Evolutionary conservation across 2,113 vertebrate species (phyloP).

Genomic region (Prinia subflava): DNA sequence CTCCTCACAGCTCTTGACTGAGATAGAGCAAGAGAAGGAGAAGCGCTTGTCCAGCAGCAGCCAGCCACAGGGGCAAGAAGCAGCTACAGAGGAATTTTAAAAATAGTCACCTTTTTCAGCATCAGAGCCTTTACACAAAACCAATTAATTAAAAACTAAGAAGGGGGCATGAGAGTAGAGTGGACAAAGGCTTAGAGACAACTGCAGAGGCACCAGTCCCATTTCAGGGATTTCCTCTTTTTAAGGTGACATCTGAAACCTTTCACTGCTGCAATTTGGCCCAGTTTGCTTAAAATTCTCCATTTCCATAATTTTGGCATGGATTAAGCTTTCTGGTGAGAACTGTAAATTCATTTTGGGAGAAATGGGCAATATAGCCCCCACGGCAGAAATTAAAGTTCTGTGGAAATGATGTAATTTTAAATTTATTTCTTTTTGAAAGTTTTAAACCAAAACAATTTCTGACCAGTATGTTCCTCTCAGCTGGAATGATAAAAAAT

Average conservation of each 20-base stretch:
- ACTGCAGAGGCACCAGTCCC: not conserved
- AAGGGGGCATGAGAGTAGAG: not conserved
- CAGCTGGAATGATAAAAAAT: not conserved
- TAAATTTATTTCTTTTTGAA: not conserved
- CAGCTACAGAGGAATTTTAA: constrained; percentile 42
- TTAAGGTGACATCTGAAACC: not conserved
- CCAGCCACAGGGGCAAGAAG: constrained; percentile 35
- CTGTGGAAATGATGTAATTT: constrained; percentile 22
- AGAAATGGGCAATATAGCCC: not conserved
- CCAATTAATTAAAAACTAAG: not conserved
- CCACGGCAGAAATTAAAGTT: not conserved
- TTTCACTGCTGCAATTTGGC: not conserved
- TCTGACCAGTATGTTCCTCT: not conserved
- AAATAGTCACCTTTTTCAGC: constrained; percentile 47
- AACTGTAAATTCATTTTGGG: not conserved
- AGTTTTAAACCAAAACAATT: constrained; percentile 1
- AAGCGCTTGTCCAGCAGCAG: not conserved
- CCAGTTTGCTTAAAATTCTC: not conserved
- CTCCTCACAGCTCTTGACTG: not conserved
- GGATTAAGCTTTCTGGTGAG: not conserved
- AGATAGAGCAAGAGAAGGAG: not conserved
- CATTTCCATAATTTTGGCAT: constrained; percentile 7
- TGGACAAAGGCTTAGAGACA: not conserved
- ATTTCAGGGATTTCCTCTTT: not conserved
- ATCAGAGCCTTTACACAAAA: not conserved